Conservation (phyloP, 2,797 vertebrate genomes). For the Menidia menidia region DNA sequence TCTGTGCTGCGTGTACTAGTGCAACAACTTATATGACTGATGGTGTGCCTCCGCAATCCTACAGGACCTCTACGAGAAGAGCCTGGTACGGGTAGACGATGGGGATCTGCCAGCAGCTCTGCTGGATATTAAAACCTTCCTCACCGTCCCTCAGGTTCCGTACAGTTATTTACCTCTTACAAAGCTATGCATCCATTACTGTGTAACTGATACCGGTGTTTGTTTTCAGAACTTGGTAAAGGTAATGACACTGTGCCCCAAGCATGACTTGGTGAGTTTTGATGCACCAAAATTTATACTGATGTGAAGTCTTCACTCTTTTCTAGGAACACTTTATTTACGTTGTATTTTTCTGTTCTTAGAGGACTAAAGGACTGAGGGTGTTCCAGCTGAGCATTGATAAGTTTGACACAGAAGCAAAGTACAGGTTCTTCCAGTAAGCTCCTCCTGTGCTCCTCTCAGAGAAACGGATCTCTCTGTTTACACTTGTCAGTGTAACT, state of each 20-base stretch:
- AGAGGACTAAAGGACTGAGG: conserved; percentile 92
- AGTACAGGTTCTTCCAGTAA: conserved; percentile 93
- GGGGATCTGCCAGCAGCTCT: conserved; percentile 86
- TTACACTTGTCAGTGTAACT: neutral
- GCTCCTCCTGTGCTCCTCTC: conserved; percentile 15
- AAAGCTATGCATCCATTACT: too few species aligned
- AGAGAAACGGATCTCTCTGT: neutral
- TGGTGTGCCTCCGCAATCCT: too few species aligned
- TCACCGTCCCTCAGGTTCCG: conserved; percentile 90
- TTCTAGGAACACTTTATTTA: neutral
- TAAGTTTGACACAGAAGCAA: conserved; percentile 91
- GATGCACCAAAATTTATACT: neutral
- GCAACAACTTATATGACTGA: too few species aligned
- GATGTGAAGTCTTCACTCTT: neutral
- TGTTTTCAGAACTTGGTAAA: conserved; percentile 89
- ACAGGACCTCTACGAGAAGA: conserved; percentile 93
- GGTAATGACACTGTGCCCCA: conserved; percentile 92
- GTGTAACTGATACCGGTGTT: neutral
- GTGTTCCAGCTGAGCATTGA: conserved; percentile 92
- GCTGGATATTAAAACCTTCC: conserved; percentile 90
- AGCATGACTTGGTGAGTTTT: conserved; percentile 88
- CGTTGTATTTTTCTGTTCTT: conserved; percentile 19
- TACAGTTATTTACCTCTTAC: too few species aligned
- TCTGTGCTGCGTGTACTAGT: too few species aligned
- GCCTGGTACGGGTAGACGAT: conserved; percentile 88